Conservation (phyloP, 2,797 vertebrate species). For the Anguilla megastoma region DNA sequence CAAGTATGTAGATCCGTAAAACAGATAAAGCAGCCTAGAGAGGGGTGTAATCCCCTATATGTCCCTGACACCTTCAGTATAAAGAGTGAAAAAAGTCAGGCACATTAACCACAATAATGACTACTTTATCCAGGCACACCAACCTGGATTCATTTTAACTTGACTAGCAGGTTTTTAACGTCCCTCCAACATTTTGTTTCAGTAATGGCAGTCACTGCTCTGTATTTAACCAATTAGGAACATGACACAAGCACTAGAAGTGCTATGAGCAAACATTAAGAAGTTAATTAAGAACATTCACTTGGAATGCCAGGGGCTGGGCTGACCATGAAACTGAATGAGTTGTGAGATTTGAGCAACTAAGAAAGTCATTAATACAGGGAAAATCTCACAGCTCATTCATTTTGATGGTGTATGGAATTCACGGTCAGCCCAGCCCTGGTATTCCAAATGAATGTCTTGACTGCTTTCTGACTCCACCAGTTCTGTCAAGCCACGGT, state of each 20-base stretch:
- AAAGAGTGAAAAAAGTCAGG: neutral
- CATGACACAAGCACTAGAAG: neutral
- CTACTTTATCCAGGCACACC: neutral
- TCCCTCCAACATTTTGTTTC: neutral
- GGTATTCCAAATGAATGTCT: neutral
- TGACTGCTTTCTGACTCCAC: neutral
- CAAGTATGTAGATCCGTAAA: neutral
- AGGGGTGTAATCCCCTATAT: slow-evolving; percentile 14
- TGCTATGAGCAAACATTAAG: neutral
- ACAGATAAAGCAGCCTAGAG: neutral
- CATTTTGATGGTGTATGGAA: neutral
- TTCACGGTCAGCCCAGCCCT: neutral
- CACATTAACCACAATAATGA: neutral
- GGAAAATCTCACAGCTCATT: neutral
- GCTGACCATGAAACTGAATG: neutral
- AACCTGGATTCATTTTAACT: neutral
- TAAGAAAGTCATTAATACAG: neutral
- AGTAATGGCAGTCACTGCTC: neutral
- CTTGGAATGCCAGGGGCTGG: neutral
- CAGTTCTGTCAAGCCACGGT: neutral
- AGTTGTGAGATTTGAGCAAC: neutral
- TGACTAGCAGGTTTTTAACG: neutral
- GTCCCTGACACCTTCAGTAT: neutral
- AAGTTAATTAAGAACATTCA: neutral
- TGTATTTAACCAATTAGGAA: neutral